Conservation (phyloP, 2,797 vertebrate species). For the Emys orbicularis region DNA sequence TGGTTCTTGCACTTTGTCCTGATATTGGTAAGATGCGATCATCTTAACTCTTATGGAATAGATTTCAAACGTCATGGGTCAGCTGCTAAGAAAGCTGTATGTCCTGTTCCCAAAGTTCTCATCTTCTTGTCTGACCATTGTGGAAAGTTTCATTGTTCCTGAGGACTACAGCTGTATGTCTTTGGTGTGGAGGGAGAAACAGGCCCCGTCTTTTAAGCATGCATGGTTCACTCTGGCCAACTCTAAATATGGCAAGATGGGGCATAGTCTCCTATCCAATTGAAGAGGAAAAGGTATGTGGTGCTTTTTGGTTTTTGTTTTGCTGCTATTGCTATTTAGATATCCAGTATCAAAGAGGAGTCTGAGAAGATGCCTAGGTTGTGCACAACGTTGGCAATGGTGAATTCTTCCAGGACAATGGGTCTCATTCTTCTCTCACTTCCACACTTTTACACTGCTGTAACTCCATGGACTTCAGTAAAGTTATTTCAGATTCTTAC, state of each 20-base stretch:
- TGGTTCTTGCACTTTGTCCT: background rate
- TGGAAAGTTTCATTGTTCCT: background rate
- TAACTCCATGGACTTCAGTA: background rate
- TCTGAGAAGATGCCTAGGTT: background rate
- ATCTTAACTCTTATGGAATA: background rate
- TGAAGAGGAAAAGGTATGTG: background rate
- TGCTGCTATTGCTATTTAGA: background rate
- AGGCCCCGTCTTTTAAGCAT: background rate
- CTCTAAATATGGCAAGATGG: background rate
- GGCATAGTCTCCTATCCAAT: background rate
- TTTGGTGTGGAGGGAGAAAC: background rate
- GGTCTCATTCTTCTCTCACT: background rate
- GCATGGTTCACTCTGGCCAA: background rate
- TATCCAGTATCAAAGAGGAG: background rate
- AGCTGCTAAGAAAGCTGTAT: background rate
- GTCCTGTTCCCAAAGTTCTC: background rate
- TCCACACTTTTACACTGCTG: background rate
- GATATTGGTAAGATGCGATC: background rate
- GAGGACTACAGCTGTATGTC: background rate
- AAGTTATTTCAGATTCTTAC: background rate
- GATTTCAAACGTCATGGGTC: background rate
- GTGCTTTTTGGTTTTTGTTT: background rate
- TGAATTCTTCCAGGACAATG: background rate
- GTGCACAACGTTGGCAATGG: background rate
- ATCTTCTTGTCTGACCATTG: background rate